Percentiles rank a stretch among this genome's conserved stretches.
These are phyloP conservation scores for Shargacucullia verbasci DNA, from an alignment of 2,888 invertebrate species.

Conservation along the genomic window DNA sequence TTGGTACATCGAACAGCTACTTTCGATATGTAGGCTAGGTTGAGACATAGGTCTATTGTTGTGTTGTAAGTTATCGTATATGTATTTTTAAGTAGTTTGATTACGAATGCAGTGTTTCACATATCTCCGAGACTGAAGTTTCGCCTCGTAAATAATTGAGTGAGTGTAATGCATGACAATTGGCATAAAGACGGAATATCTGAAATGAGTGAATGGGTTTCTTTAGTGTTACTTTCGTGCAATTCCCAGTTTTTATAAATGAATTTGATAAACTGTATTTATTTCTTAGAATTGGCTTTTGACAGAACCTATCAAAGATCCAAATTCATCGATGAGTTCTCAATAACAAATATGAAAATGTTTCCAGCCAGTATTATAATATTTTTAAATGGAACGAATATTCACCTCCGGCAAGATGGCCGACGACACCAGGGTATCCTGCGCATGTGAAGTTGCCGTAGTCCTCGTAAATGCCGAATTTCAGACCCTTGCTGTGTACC, in stretches of 20 bases:
- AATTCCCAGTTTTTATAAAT: no score
- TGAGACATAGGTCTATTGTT: constrained; percentile 49
- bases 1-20: constrained; percentile 51
- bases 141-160: constrained; percentile 9
- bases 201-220: neutral
- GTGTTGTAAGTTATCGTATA: constrained; percentile 48
- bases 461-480: constrained; percentile 99
- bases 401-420: constrained; percentile 92
- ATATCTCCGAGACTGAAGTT: constrained; percentile 15
- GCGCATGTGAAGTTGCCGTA: constrained; percentile 99
- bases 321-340: no score
- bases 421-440: constrained; percentile 98
- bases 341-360: no score
- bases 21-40: constrained; percentile 60
- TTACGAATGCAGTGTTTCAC: constrained; percentile 36
- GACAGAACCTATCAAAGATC: no score
- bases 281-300: no score
- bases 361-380: neutral
- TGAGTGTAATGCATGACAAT: neutral
- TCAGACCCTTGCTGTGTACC: constrained; percentile 97
- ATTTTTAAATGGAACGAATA: neutral
- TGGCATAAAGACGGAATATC: neutral
- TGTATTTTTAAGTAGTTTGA: constrained; percentile 41
- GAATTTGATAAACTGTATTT: no score
- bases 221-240: no score